Conservation (phyloP, 2,888 invertebrate species). For the Trachelus troglodyta region DNA sequence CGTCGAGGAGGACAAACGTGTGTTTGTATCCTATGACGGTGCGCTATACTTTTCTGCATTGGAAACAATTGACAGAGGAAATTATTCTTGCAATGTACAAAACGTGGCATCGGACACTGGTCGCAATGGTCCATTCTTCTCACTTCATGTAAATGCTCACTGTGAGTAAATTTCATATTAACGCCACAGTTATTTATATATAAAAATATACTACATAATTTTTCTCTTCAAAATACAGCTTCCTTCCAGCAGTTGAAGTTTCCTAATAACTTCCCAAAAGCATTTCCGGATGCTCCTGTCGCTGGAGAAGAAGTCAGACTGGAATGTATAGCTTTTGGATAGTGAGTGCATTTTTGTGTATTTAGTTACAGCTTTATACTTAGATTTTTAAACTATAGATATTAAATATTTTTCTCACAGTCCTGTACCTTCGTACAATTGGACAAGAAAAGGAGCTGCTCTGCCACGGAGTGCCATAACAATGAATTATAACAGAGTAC, state of each 20-base stretch:
- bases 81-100: slow-evolving; percentile 92
- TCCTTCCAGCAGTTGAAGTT: slow-evolving; percentile 93
- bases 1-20: slow-evolving; percentile 91
- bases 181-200: background rate
- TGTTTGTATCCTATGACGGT: slow-evolving; percentile 94
- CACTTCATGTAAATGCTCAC: slow-evolving; percentile 83
- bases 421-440: slow-evolving; percentile 93
- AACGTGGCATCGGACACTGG: slow-evolving; percentile 88
- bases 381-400: background rate
- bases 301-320: slow-evolving; percentile 91
- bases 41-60: slow-evolving; percentile 94
- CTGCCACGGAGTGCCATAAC: slow-evolving; percentile 81
- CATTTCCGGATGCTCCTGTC: slow-evolving; percentile 92
- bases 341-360: slow-evolving; percentile 70
- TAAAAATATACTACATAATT: slow-evolving; percentile 8
- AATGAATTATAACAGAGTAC: slow-evolving; percentile 84
- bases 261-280: slow-evolving; percentile 94
- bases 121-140: slow-evolving; percentile 90
- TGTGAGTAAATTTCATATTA: slow-evolving; percentile 67
- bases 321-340: slow-evolving; percentile 97
- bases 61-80: slow-evolving; percentile 89
- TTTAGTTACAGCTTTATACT: slow-evolving; percentile 1
- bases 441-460: slow-evolving; percentile 82
- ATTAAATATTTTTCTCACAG: slow-evolving; percentile 54
- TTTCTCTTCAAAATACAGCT: slow-evolving; percentile 65